Base-by-base conservation (phyloP, 2,797 vertebrate species). In the Sebastes taczanowskii region DNA sequence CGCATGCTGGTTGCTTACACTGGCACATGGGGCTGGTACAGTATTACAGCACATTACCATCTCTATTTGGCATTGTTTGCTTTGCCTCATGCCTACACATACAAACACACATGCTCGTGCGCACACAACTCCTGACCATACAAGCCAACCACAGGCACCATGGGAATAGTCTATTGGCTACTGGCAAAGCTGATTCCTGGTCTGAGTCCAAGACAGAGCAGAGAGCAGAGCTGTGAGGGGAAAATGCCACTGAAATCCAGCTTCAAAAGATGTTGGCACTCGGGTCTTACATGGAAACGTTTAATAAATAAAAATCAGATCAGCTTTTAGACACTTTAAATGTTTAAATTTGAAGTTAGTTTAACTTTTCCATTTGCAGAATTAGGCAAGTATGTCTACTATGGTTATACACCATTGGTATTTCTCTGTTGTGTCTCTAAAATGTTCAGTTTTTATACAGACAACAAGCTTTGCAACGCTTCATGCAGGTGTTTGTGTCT, bases 141-240 rank as follows among this genome's bases (percentile, higher is more conserved):
- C 88, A 91, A 93, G 88, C 93, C 92, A 93, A 94, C 93, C 89
- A 88, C 92, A 92, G 85, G 83, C 81, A 88, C 88, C 91, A 78
- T 82, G 91, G 86, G 89, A 93, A 93, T 86, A 90, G 89, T 91
- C 81, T 88, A 88, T 87, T 94, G 92, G 92, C 93, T 82, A 83
- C 75, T 85, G 84, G 88, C 89, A 89, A 89, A 93, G 93, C 93
- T 74, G 91, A 87, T 70, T 88, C 83, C 91, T 93, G 90, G 92
- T 91, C 80, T 75, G 88, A 75, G 73, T 92, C 93, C 92, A 94
- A 91, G 71, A 83, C 79, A 70, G 86, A 86, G 88, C 81, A 79
- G 77, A 80, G 83, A 58, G 68, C 34, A 80, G 62, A 83, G 66
- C 74, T 80, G 80, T 69, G 80, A 81, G 56, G 49, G 52, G 79